Percentiles rank a stretch among this genome's conserved stretches.
These are phyloP conservation scores for Hedya salicella DNA, from an alignment of 2,888 invertebrate species.

Conservation along the genomic window DNA sequence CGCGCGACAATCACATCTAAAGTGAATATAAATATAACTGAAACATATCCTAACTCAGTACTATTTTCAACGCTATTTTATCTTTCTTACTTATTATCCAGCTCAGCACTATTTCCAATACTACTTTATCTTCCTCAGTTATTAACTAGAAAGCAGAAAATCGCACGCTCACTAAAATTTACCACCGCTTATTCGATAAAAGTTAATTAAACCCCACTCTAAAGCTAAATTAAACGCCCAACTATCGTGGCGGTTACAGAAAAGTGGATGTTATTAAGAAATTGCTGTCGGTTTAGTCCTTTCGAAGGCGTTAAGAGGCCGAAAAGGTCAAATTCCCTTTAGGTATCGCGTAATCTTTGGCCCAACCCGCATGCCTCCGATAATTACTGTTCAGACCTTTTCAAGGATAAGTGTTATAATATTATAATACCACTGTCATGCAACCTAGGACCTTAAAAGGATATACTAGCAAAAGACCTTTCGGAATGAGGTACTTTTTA, in stretches of 20 bases:
- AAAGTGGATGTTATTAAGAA: not conserved
- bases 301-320: not conserved
- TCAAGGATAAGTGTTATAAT: constrained; percentile 3
- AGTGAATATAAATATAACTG: too few relatives aligned
- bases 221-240: not conserved
- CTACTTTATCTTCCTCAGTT: too few relatives aligned
- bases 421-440: too few relatives aligned
- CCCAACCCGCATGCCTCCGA: constrained; percentile 14
- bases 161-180: not conserved
- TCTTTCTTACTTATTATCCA: too few relatives aligned
- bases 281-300: not conserved
- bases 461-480: too few relatives aligned
- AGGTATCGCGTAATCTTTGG: constrained; percentile 12
- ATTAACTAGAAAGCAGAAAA: too few relatives aligned
- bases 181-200: constrained; percentile 4
- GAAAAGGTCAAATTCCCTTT: constrained; percentile 16
- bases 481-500: too few relatives aligned
- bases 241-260: not conserved
- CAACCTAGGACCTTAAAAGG: too few relatives aligned
- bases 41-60: too few relatives aligned
- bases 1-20: too few relatives aligned
- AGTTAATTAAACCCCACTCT: constrained; percentile 14
- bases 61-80: too few relatives aligned
- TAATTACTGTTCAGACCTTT: constrained; percentile 20
- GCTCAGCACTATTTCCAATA: too few relatives aligned